Percentiles rank a stretch among this genome's conserved stretches.
Conservation (phyloP, 2,888 invertebrate genomes). For the Pogonocherus hispidulus region DNA sequence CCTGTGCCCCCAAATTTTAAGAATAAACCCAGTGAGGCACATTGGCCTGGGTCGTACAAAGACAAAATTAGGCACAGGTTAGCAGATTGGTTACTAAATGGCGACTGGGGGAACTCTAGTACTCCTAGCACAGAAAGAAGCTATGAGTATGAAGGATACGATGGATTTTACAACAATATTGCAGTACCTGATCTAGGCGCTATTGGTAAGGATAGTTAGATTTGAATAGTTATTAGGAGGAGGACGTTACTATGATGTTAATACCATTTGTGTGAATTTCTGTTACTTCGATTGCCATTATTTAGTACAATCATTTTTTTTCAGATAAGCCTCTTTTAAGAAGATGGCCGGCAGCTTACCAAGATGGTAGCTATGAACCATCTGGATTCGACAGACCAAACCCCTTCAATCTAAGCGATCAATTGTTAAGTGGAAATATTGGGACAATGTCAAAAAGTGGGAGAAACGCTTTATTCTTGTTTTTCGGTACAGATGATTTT, state of each 20-base stretch:
- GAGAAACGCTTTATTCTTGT: constrained; percentile 73
- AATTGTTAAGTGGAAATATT: constrained; percentile 67
- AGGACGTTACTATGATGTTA: too few relatives aligned
- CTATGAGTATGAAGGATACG: constrained; percentile 66
- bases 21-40: constrained; percentile 6
- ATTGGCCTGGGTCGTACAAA: constrained; percentile 37
- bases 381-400: constrained; percentile 70
- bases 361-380: constrained; percentile 72
- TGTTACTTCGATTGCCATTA: too few relatives aligned
- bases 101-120: constrained; percentile 39
- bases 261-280: too few relatives aligned
- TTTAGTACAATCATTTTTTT: too few relatives aligned
- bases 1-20: neutral
- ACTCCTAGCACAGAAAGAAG: constrained; percentile 24
- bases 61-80: constrained; percentile 26
- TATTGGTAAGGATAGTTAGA: constrained; percentile 62
- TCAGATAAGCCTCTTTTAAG: constrained; percentile 72
- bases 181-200: constrained; percentile 65
- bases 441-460: constrained; percentile 68
- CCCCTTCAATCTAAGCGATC: constrained; percentile 70
- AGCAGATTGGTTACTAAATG: constrained; percentile 55
- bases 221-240: too few relatives aligned
- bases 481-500: constrained; percentile 69
- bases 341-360: constrained; percentile 71
- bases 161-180: constrained; percentile 68